phyloP scores from a whole-genome alignment of 2,888 invertebrate genomes.

The Aporophyla lueneburgensis region DNA sequence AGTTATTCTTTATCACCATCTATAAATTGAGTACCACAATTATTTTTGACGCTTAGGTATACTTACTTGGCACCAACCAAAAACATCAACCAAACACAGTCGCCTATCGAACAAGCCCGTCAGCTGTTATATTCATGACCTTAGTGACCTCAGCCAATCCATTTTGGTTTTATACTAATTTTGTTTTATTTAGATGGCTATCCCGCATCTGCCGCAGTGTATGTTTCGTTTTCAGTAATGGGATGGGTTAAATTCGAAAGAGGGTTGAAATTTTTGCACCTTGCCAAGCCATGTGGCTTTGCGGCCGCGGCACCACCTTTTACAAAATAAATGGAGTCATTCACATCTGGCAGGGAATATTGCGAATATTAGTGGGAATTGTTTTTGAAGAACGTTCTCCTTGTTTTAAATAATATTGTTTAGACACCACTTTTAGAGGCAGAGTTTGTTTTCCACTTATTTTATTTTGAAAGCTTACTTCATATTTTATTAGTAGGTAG shows the following conservation, averaged over 20 bases:
- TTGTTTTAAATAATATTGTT: neutral
- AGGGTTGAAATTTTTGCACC: conserved; percentile 57
- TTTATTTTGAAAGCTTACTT: neutral
- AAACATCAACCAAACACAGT: neutral
- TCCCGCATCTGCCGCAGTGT: conserved; percentile 44
- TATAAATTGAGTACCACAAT: neutral
- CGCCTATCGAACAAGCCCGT: neutral
- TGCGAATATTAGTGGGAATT: conserved; percentile 9
- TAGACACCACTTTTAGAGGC: neutral
- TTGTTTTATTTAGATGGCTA: conserved; percentile 39
- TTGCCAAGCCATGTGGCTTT: conserved; percentile 56
- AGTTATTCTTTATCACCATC: neutral
- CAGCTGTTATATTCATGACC: conserved; percentile 20
- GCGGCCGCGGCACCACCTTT: conserved; percentile 35
- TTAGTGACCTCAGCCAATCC: conserved; percentile 26
- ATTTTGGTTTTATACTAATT: conserved; percentile 32
- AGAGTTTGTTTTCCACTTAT: neutral
- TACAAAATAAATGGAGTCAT: conserved; percentile 29
- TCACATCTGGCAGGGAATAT: conserved; percentile 36
- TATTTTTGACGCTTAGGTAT: neutral
- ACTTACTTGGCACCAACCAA: neutral
- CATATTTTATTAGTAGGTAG: neutral
- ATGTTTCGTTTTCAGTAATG: conserved; percentile 39
- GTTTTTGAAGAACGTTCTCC: neutral
- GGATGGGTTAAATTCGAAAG: conserved; percentile 37